Evolutionary conservation across 2,888 invertebrate genomes (phyloP), one percentile per base, ranked within the genome.

Genomic region (Anthophora plumipes): DNA sequence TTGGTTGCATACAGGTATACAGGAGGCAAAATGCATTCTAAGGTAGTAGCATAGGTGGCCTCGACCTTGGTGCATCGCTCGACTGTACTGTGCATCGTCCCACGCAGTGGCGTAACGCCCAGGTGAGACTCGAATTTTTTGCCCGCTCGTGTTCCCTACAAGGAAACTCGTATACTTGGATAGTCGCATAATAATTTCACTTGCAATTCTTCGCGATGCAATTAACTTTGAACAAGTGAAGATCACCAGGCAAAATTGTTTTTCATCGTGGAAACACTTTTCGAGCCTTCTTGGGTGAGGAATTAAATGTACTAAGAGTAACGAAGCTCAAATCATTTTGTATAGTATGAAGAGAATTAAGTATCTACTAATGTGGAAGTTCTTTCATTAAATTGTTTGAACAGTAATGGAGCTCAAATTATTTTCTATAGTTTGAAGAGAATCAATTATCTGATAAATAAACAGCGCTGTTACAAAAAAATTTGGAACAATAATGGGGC

Each of bases 1-100:
- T 72, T 63, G 50, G 66, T 48, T 48, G 60, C 60, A 57, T 67
- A 46, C 68, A 50, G 46, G 50, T 72, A 12, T 39, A 77, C 31
- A n/a, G 11, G 46, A 61, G 1, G 31, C 57, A 54, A 85, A 86
- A 82, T 82, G 84, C 82, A 69, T 77, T 59, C 52, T 82, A 78
- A 78, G 71, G 80, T 84, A 75, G 63, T 72, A 46, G 78, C 52
- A 71, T 81, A 79, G 77, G 83, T 85, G 87, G 82, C 89, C 87
- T 85, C 87, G 88, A 90, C 89, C 89, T 89, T 90, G 89, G 84
- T 83, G 85, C 87, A 85, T 82, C 85, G 84, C 82, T 80, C 84
- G 85, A 83, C 82, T 85, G 84, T 71, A 74, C 83, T 80, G 77
- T 78, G 80, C 81, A 84, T 79, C 85, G 80, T 82, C 84, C 77